Conservation (phyloP, 2,797 vertebrate genomes). For the Gallirallus australis region DNA sequence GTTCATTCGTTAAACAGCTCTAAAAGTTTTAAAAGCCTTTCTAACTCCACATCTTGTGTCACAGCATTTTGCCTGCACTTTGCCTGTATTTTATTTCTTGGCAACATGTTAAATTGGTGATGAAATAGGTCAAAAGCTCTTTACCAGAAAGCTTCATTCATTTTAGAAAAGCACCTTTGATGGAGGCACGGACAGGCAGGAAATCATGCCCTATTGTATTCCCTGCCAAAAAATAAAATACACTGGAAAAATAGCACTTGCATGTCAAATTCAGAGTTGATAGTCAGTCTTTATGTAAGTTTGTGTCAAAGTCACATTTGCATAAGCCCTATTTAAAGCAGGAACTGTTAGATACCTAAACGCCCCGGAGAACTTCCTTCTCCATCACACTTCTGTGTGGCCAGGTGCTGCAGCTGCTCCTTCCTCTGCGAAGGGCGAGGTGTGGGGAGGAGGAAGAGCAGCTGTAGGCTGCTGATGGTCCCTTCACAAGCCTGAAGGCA, state of each 20-base stretch:
- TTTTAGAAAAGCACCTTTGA: conserved; percentile 37
- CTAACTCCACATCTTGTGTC: neutral
- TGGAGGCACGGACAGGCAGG: neutral
- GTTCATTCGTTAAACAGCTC: neutral
- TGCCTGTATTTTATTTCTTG: conserved; percentile 27
- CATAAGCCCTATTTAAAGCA: neutral
- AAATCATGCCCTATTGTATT: conserved; percentile 44
- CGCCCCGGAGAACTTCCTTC: neutral
- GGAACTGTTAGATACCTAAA: neutral
- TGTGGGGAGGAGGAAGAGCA: neutral
- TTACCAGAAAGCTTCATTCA: neutral
- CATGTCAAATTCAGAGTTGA: neutral
- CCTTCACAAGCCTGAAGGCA: neutral
- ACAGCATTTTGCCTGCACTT: neutral
- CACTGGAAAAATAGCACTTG: neutral
- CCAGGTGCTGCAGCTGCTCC: neutral
- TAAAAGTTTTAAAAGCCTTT: neutral
- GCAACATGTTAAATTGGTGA: neutral
- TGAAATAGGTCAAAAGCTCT: conserved; percentile 40
- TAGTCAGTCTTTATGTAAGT: neutral
- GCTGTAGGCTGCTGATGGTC: neutral
- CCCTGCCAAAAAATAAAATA: conserved; percentile 18
- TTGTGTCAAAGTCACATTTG: neutral
- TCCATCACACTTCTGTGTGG: neutral
- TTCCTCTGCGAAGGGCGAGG: neutral